Percentiles rank a stretch among this genome's conserved stretches.
Conservation (phyloP, 2,797 vertebrate genomes). For the Gobio occitaniae region DNA sequence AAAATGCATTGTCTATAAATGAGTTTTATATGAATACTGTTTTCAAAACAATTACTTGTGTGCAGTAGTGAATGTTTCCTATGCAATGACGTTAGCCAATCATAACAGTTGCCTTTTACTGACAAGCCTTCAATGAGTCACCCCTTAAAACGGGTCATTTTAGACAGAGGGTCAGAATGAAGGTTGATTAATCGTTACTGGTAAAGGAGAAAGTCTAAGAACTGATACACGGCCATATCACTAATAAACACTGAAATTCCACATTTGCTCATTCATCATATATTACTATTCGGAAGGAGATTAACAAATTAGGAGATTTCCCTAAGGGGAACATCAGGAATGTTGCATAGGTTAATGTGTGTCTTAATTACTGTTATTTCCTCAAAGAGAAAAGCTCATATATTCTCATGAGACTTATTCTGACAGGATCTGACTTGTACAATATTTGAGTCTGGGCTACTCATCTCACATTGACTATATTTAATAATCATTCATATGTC, state of each 20-base stretch:
- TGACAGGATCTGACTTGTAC: not conserved
- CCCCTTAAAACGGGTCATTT: not conserved
- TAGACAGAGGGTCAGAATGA: not conserved
- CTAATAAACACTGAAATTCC: not conserved
- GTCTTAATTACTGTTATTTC: not conserved
- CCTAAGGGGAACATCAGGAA: not conserved
- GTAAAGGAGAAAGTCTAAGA: not conserved
- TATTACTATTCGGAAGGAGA: conserved; percentile 15
- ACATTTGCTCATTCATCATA: not conserved
- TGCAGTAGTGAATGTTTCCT: not conserved
- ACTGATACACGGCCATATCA: not conserved
- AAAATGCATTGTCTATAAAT: not conserved
- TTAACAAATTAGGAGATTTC: conserved; percentile 26
- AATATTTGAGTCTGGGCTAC: not conserved
- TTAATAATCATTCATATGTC: not conserved
- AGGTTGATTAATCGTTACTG: not conserved
- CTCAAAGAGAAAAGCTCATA: not conserved
- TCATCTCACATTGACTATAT: not conserved
- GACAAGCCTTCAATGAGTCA: not conserved
- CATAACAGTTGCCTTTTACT: not conserved
- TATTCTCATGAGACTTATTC: not conserved
- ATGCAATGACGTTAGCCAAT: not conserved
- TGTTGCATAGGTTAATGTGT: conserved; percentile 1
- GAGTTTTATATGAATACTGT: not conserved
- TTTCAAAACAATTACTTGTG: not conserved